These are phyloP conservation scores for Gopherus flavomarginatus DNA, from an alignment of 2,113 vertebrate species.

Conservation along the genomic window DNA sequence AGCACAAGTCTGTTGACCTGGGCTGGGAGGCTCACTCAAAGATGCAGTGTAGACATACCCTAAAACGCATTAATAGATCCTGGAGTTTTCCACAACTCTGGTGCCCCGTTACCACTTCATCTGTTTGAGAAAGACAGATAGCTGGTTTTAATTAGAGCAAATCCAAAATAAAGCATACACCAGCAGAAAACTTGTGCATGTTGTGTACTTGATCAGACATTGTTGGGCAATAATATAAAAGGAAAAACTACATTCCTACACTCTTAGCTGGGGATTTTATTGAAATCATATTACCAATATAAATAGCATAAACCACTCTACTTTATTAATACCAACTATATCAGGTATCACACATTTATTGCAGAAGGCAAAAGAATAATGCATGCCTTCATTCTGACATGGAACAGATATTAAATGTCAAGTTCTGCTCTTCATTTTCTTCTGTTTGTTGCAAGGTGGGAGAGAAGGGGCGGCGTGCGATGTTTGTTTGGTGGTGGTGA, in stretches of 20 bases:
- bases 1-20: background rate
- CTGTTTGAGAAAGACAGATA: background rate
- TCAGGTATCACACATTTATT: conserved; percentile 67
- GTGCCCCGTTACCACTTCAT: background rate
- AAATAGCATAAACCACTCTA: conserved; percentile 67
- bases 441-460: conserved; percentile 68
- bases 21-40: background rate
- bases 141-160: conserved; percentile 57
- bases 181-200: conserved; percentile 36
- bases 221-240: conserved; percentile 55
- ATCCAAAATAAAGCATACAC: conserved; percentile 56
- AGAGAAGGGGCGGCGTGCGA: conserved; percentile 33
- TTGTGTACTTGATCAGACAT: conserved; percentile 43
- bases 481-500: conserved; percentile 27
- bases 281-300: conserved; percentile 70
- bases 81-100: background rate
- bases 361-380: conserved; percentile 72
- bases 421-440: conserved; percentile 68
- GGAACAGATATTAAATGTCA: conserved; percentile 74
- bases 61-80: conserved; percentile 5
- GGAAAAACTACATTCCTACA: conserved; percentile 59
- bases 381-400: conserved; percentile 63
- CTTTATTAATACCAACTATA: conserved; percentile 78
- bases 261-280: conserved; percentile 67
- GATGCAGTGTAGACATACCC: background rate